Conservation (phyloP, 2,113 vertebrate genomes). For the Grallaria varia region DNA sequence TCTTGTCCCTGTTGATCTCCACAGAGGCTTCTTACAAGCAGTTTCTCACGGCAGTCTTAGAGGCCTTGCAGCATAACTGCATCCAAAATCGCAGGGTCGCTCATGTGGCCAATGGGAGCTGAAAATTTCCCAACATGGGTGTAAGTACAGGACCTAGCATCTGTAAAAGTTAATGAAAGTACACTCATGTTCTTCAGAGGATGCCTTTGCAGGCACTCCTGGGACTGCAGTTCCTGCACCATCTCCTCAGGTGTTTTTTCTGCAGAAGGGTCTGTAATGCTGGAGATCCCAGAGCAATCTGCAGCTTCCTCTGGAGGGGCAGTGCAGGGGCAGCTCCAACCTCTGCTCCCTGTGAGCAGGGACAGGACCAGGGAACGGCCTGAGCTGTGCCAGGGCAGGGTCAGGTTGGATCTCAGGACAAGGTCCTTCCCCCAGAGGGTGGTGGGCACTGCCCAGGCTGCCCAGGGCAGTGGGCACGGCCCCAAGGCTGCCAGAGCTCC, state of each 20-base stretch:
- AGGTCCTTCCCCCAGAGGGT: background rate
- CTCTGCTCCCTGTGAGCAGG: background rate
- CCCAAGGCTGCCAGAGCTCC: background rate
- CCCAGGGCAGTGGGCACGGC: background rate
- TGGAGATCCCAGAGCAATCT: background rate
- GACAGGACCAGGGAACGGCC: fast-evolving
- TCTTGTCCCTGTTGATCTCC: no score
- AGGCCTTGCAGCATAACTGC: no score
- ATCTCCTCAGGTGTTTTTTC: background rate
- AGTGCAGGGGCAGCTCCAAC: fast-evolving
- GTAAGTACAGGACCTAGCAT: background rate
- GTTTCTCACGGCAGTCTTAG: no score
- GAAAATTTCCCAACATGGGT: no score
- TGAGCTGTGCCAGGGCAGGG: background rate
- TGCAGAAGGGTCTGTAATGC: background rate
- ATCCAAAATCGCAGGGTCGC: no score
- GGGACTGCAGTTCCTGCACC: background rate
- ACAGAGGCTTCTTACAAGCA: no score
- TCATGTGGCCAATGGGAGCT: no score
- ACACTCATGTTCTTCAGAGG: background rate
- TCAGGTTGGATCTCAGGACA: background rate
- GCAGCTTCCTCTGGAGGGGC: background rate
- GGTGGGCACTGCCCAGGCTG: background rate
- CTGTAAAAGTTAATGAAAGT: background rate
- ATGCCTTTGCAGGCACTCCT: background rate